phyloP scores from a whole-genome alignment of 1,140 invertebrate genomes.

The Halotydeus destructor region DNA sequence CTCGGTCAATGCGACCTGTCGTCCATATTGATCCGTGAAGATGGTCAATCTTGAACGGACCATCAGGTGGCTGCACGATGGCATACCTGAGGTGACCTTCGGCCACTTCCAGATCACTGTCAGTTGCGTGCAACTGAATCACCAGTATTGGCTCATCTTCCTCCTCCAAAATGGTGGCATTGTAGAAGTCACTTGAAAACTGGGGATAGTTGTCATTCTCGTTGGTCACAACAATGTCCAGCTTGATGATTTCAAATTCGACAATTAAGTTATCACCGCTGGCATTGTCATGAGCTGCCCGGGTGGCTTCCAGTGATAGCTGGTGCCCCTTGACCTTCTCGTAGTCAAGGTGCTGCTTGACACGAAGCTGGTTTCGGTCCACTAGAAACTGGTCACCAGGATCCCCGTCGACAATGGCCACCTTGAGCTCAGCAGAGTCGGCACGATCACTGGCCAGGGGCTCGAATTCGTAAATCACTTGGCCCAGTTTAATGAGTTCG shows the following conservation, averaged over 20 bases:
- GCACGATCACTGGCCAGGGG: not conserved
- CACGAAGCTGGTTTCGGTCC: constrained; percentile 32
- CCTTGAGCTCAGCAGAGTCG: constrained; percentile 9
- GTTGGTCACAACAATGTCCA: constrained; percentile 68
- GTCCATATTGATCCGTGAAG: constrained; percentile 65
- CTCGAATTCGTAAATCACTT: constrained; percentile 3
- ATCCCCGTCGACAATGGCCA: constrained; percentile 22
- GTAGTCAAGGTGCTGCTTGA: constrained; percentile 67
- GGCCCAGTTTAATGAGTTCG: not conserved
- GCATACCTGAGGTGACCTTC: constrained; percentile 64
- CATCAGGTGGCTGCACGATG: constrained; percentile 28
- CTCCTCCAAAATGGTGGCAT: constrained; percentile 62
- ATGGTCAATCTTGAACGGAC: constrained; percentile 52
- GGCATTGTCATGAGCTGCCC: constrained; percentile 44
- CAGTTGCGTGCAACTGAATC: constrained; percentile 51
- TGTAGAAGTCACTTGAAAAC: constrained; percentile 44
- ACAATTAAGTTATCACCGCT: too few relatives aligned
- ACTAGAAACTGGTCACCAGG: constrained; percentile 22
- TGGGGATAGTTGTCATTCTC: constrained; percentile 73
- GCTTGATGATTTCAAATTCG: constrained; percentile 23
- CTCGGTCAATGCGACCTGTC: constrained; percentile 58
- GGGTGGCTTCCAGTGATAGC: constrained; percentile 62
- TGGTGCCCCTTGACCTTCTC: constrained; percentile 55
- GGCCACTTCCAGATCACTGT: constrained; percentile 39
- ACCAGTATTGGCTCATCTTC: constrained; percentile 54